phyloP scores from a whole-genome alignment of 2,797 vertebrate species.

The Sebastes cheni region DNA sequence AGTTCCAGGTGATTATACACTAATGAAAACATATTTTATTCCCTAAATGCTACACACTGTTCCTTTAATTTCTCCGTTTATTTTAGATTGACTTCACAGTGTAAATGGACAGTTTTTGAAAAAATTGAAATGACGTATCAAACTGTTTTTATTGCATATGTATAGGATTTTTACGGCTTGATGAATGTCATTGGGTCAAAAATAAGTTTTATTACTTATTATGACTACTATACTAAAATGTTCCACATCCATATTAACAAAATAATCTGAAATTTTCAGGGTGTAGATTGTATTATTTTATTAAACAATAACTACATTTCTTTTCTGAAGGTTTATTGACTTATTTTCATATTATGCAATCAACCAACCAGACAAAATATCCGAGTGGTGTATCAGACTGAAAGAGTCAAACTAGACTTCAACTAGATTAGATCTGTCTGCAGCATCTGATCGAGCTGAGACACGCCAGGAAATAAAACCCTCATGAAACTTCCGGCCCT shows the following conservation, averaged over 20 bases:
- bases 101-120: neutral
- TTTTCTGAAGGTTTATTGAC: neutral
- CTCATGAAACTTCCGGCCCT: neutral
- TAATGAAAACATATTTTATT: too few species aligned
- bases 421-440: too few species aligned
- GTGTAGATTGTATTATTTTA: neutral
- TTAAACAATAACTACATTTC: neutral
- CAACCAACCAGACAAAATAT: neutral
- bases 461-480: neutral
- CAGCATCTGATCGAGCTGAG: neutral
- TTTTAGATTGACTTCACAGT: too few species aligned
- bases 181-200: neutral
- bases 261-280: neutral
- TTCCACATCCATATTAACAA: neutral
- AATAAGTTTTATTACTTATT: neutral
- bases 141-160: constrained; percentile 14
- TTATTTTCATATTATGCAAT: neutral
- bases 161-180: neutral
- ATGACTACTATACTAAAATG: neutral
- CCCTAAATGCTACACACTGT: too few species aligned
- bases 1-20: too few species aligned
- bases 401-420: neutral
- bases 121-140: neutral
- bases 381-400: neutral
- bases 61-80: too few species aligned